Evolutionary conservation across 2,888 invertebrate genomes (phyloP).

Genomic region (Notodonta dromedarius): DNA sequence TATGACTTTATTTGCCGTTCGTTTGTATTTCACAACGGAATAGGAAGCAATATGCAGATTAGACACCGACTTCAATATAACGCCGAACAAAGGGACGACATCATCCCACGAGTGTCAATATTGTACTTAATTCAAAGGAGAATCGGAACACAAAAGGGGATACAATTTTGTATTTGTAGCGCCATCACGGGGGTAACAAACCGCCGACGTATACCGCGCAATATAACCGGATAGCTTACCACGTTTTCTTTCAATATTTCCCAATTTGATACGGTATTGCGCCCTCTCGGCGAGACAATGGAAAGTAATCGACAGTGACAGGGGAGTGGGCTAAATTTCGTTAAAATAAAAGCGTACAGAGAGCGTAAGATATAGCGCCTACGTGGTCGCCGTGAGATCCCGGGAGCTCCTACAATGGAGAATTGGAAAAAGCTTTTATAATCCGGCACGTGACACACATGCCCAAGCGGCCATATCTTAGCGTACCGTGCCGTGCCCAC

Average conservation of each 20-base stretch:
- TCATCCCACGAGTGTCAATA: slow-evolving; percentile 26
- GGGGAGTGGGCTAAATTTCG: slow-evolving; percentile 79
- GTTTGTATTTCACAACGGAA: slow-evolving; percentile 47
- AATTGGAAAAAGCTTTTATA: slow-evolving; percentile 85
- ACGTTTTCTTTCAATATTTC: slow-evolving; percentile 81
- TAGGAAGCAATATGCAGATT: slow-evolving; percentile 43
- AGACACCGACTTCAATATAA: slow-evolving; percentile 22
- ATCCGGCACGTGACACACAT: slow-evolving; percentile 83
- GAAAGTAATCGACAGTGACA: slow-evolving; percentile 81
- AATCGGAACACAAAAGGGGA: slow-evolving; percentile 15
- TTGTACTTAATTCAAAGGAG: slow-evolving; percentile 27
- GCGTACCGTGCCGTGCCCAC: slow-evolving; percentile 50
- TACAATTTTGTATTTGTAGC: background rate
- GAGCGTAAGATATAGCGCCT: slow-evolving; percentile 82
- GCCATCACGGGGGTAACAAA: slow-evolving; percentile 27
- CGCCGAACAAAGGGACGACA: slow-evolving; percentile 12
- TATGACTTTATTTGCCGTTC: slow-evolving; percentile 72
- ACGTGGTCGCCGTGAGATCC: slow-evolving; percentile 79
- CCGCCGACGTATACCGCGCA: slow-evolving; percentile 40
- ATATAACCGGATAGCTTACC: slow-evolving; percentile 69
- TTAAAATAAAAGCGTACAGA: slow-evolving; percentile 83
- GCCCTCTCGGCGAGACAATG: slow-evolving; percentile 72
- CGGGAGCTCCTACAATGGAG: slow-evolving; percentile 77
- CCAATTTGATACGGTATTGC: slow-evolving; percentile 78
- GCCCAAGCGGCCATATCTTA: slow-evolving; percentile 65